Evolutionary conservation across 2,888 invertebrate species (phyloP), one percentile per base, ranked within the genome.

Genomic region (Drosophila paranaensis): DNA sequence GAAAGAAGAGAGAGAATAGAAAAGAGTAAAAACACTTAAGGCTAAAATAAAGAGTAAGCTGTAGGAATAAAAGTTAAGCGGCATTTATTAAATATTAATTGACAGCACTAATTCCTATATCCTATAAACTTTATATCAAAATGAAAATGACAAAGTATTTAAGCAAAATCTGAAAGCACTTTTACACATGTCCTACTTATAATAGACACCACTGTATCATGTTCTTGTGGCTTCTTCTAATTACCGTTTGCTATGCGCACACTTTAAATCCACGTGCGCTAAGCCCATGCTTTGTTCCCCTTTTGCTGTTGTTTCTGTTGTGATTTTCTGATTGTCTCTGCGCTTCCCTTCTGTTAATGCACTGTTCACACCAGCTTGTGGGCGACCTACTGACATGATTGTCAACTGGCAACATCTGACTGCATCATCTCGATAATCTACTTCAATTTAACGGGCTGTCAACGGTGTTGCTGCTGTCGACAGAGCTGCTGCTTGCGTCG

Each of bases 331-430:
- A 33, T n/a, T 43, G 54, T 27, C 8, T 25, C 13, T 11, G 11
- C n/a, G 14, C 6, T 30, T 53, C 25, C 6, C 27, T 48, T 37
- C 66, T 66, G 27, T 40, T 61, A 55, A 50, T 48, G 14, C 68
- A 37, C 14, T 40, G 11, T 35, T 33, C 33, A 39, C 39, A 27
- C 33, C 37, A 25, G 37, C 42, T 65, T 13, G 35, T 33, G 43
- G 37, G 20, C 64, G 73, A 70, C 81, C 71, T 63, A 81, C 43
- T 81, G 80, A 77, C 79, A 80, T 65, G 54, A 25, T 81, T 81
- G 63, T 77, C 73, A 71, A 58, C 70, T 46, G 65, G 58, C 64
- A 67, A 48, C 60, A 50, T 50, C 48, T 65, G 43, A 45, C 71
- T 64, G 63, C 74, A 58, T 35, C 61, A 68, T 42, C 64, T 68